Conservation (phyloP, 2,888 invertebrate genomes). For the Lumbricus terrestris region DNA sequence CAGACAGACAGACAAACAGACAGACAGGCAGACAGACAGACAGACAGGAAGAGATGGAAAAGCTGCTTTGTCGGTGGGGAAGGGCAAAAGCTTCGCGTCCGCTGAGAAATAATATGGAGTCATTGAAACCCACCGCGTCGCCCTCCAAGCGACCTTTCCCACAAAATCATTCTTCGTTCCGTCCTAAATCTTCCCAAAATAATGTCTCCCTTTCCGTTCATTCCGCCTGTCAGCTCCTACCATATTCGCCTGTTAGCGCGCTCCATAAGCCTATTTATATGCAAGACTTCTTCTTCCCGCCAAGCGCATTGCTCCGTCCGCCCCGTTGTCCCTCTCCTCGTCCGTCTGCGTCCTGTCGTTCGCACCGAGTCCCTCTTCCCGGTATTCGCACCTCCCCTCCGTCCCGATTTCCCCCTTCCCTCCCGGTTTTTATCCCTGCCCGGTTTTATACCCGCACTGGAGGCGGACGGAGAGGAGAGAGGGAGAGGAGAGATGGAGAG, state of each 20-base stretch:
- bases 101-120: background rate
- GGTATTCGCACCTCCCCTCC: background rate
- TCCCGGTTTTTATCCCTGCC: background rate
- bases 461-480: no score
- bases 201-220: conserved; percentile 3
- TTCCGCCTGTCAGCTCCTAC: background rate
- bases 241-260: conserved; percentile 3
- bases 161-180: background rate
- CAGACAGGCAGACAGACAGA: no score
- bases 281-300: background rate
- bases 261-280: background rate
- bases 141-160: background rate
- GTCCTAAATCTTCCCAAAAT: background rate
- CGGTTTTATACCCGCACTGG: background rate
- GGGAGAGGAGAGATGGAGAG: no score
- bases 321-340: background rate
- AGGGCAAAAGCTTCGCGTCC: background rate
- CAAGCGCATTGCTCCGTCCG: no score
- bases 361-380: background rate
- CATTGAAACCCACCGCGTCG: background rate
- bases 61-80: no score
- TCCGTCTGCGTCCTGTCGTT: background rate
- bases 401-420: background rate
- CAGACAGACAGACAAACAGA: no score
- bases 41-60: no score